A percentile compares a stretch with the other conserved stretches of the same genome.
Conservation (phyloP, 2,797 vertebrate species). For the Rhynchotus rufescens region DNA sequence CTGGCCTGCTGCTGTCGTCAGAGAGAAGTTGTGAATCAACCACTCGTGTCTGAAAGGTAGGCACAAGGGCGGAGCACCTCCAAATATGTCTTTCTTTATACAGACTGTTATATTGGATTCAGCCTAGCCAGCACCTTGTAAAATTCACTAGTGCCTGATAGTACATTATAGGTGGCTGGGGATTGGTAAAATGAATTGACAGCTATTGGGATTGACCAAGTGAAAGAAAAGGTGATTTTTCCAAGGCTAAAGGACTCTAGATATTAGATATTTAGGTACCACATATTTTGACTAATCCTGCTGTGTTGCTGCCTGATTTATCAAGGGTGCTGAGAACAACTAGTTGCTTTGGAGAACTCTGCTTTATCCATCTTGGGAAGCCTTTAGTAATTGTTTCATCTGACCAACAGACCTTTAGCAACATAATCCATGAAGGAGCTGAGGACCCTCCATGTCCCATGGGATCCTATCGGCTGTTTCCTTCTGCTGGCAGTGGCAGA, state of each 20-base stretch:
- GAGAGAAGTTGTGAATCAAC: background rate
- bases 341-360: background rate
- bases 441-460: background rate
- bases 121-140: background rate
- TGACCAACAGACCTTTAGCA: background rate
- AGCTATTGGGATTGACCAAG: background rate
- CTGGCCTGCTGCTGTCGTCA: background rate
- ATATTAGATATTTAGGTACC: background rate
- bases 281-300: accelerated
- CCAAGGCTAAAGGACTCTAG: background rate
- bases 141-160: accelerated
- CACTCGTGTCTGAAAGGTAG: accelerated
- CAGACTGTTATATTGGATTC: background rate
- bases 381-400: background rate
- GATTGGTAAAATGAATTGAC: background rate
- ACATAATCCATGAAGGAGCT: background rate
- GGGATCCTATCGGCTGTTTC: background rate
- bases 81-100: accelerated
- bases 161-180: accelerated
- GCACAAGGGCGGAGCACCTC: background rate
- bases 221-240: background rate
- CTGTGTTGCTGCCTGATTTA: background rate
- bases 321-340: background rate
- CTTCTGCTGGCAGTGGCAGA: accelerated
- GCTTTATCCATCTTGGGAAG: background rate